phyloP scores from a whole-genome alignment of 2,888 invertebrate species.

The Conchocele bisecta region DNA sequence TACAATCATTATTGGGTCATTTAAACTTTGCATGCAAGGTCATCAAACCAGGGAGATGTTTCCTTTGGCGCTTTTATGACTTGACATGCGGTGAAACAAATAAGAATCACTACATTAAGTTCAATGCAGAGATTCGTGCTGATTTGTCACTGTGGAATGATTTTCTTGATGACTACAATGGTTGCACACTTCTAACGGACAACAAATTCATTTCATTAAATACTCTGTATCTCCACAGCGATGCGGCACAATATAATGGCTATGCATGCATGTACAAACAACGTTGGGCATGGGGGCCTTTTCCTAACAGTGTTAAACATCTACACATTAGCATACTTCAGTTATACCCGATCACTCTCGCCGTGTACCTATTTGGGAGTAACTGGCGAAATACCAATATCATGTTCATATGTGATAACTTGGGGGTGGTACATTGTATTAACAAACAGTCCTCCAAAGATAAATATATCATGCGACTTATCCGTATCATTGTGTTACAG shows the following conservation, averaged over 20 bases:
- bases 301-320: constrained; percentile 3
- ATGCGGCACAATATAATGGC: constrained; percentile 27
- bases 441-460: constrained; percentile 39
- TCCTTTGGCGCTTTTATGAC: constrained; percentile 33
- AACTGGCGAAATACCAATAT: constrained; percentile 29
- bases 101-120: constrained; percentile 18
- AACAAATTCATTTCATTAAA: constrained; percentile 24
- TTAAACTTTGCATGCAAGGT: constrained; percentile 39
- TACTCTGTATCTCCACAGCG: constrained; percentile 10
- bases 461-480: constrained; percentile 30
- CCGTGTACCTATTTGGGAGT: constrained; percentile 19
- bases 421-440: constrained; percentile 27
- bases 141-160: constrained; percentile 23
- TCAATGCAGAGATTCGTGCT: constrained; percentile 15
- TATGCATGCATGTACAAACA: constrained; percentile 17
- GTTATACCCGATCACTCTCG: constrained; percentile 33
- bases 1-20: constrained; percentile 26
- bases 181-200: constrained; percentile 29
- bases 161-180: constrained; percentile 28
- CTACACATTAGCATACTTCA: constrained; percentile 36
- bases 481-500: constrained; percentile 26
- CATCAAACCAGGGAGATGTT: constrained; percentile 33
- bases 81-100: constrained; percentile 10
- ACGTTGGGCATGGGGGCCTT: constrained; percentile 27
- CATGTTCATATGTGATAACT: constrained; percentile 31